Conservation (phyloP, 2,888 invertebrate species). For the Pterostichus madidus region DNA sequence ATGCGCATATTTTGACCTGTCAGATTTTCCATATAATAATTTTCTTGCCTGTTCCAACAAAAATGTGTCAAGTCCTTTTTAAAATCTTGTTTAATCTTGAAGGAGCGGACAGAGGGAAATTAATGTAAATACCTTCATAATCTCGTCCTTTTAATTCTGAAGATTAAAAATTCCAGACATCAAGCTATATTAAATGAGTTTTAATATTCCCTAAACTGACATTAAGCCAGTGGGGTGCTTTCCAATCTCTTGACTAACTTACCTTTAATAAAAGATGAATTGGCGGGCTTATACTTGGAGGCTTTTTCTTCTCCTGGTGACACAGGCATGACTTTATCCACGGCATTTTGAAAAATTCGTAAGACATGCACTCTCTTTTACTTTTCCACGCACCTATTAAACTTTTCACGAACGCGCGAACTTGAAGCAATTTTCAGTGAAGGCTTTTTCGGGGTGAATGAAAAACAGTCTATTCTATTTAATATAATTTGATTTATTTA, state of each 20-base stretch:
- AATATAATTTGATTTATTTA: constrained; percentile 24
- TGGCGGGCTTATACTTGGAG: constrained; percentile 77
- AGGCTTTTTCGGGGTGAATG: constrained; percentile 9
- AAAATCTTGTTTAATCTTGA: too few relatives aligned
- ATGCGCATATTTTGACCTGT: too few relatives aligned
- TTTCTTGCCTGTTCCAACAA: too few relatives aligned
- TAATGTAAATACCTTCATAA: too few relatives aligned
- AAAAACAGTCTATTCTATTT: constrained; percentile 14
- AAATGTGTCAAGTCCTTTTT: too few relatives aligned
- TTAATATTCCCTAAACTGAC: constrained; percentile 30
- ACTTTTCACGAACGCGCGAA: constrained; percentile 4
- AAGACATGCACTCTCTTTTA: constrained; percentile 61
- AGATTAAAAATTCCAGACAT: constrained; percentile 23
- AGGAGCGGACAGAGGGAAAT: too few relatives aligned
- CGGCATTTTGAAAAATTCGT: constrained; percentile 74
- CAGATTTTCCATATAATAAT: too few relatives aligned
- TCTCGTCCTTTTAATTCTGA: neutral
- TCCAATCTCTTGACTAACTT: constrained; percentile 69
- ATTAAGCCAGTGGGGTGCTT: constrained; percentile 19
- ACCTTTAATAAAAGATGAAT: constrained; percentile 78
- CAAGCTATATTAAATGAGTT: constrained; percentile 15
- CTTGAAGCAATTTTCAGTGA: constrained; percentile 10
- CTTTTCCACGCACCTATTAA: constrained; percentile 21
- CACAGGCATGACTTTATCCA: constrained; percentile 78
- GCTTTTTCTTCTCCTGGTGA: constrained; percentile 77